These are phyloP conservation scores for Pyrochroa serraticornis DNA, from an alignment of 2,888 invertebrate species.

Conservation along the genomic window DNA sequence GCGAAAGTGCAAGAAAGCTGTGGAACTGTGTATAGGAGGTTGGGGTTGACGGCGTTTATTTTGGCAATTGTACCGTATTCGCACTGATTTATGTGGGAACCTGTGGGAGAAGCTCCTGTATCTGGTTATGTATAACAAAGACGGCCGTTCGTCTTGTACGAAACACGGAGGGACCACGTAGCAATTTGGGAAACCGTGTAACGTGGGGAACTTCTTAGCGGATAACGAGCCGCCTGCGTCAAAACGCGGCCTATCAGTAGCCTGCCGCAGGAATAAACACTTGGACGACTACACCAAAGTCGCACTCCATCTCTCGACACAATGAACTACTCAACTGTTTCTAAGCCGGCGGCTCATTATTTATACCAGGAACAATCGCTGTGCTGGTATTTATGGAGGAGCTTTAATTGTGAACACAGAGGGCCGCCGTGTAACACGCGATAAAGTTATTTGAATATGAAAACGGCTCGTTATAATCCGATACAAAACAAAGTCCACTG, in stretches of 20 bases:
- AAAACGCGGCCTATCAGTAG: constrained; percentile 1
- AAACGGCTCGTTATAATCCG: constrained; percentile 26
- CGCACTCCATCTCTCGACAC: constrained; percentile 28
- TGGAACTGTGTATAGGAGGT: too few species aligned
- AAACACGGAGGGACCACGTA: not conserved
- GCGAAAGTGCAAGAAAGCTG: too few species aligned
- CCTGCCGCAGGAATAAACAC: constrained; percentile 7
- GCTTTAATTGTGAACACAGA: constrained; percentile 29
- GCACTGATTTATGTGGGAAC: too few species aligned
- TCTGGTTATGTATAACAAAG: not conserved
- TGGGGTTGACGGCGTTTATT: too few species aligned
- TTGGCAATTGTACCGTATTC: too few species aligned
- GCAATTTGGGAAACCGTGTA: constrained; percentile 5
- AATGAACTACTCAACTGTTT: constrained; percentile 35
- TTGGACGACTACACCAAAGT: constrained; percentile 21
- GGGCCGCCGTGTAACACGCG: constrained; percentile 22
- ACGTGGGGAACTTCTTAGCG: not conserved
- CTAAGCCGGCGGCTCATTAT: constrained; percentile 32
- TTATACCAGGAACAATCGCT: constrained; percentile 32
- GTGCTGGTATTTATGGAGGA: constrained; percentile 27
- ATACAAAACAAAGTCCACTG: constrained; percentile 23
- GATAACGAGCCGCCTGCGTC: constrained; percentile 1
- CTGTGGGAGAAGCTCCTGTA: too few species aligned
- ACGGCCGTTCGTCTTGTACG: constrained; percentile 1
- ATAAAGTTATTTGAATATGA: constrained; percentile 33